Percentiles rank a stretch among this genome's conserved stretches.
Evolutionary conservation across 2,888 invertebrate species (phyloP).

Genomic region (Achlya flavicornis): DNA sequence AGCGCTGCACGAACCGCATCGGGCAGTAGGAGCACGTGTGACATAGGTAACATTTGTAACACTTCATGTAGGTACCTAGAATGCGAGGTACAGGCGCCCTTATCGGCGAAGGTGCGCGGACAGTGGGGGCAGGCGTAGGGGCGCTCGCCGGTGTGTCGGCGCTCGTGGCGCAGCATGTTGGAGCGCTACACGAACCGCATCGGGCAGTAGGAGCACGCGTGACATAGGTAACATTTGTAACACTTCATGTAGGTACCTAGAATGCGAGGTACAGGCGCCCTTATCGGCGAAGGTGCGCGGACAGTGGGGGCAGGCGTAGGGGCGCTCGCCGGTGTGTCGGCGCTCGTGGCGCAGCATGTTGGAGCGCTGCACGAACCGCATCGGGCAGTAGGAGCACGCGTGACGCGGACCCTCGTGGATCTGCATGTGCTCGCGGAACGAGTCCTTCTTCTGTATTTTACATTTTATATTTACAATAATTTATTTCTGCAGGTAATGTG

Average conservation of each 20-base stretch:
- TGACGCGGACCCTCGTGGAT: conserved; percentile 84
- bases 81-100: no score
- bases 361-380: conserved; percentile 84
- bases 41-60: no score
- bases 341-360: conserved; percentile 84
- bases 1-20: no score
- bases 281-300: conserved; percentile 82
- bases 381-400: conserved; percentile 84
- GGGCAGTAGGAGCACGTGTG: no score
- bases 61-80: conserved; percentile 55
- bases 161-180: no score
- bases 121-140: no score
- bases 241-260: conserved; percentile 48
- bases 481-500: no score
- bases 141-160: no score
- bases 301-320: conserved; percentile 82
- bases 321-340: conserved; percentile 83
- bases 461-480: background rate
- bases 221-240: no score
- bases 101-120: no score
- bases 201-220: no score
- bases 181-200: no score
- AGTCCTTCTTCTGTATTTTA: conserved; percentile 75
- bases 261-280: conserved; percentile 82
- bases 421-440: conserved; percentile 83